phyloP scores from a whole-genome alignment of 2,888 invertebrate species.

The Drosophila buzzatii region DNA sequence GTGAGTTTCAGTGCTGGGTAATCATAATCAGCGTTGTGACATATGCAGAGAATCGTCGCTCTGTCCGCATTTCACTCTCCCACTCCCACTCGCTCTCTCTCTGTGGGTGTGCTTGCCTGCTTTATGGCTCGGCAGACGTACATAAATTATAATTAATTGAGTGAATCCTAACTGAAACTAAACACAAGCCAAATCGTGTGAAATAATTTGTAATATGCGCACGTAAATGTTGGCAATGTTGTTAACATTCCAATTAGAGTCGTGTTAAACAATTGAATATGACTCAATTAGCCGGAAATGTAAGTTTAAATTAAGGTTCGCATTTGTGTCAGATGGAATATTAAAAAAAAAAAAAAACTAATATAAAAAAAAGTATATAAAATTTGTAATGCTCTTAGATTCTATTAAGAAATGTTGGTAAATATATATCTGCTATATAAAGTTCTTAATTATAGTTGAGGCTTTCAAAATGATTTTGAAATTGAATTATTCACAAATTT shows the following conservation, averaged over 20 bases:
- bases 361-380: too few species aligned
- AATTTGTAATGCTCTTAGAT: too few species aligned
- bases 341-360: too few species aligned
- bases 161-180: slow-evolving; percentile 45
- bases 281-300: neutral
- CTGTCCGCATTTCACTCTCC: neutral
- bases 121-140: slow-evolving; percentile 18
- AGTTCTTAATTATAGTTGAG: too few species aligned
- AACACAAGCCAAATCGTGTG: slow-evolving; percentile 66
- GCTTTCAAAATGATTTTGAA: too few species aligned
- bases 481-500: too few species aligned
- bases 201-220: slow-evolving; percentile 53
- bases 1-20: slow-evolving; percentile 17
- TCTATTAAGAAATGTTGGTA: too few species aligned
- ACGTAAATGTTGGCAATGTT: slow-evolving; percentile 10
- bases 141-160: slow-evolving; percentile 76
- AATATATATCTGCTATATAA: too few species aligned
- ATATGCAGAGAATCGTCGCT: slow-evolving; percentile 22
- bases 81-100: slow-evolving; percentile 4
- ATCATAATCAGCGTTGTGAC: slow-evolving; percentile 40
- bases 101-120: neutral
- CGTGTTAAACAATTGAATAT: slow-evolving; percentile 1
- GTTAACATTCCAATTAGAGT: slow-evolving; percentile 22
- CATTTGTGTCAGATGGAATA: too few species aligned
- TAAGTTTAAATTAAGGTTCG: neutral